Conservation (phyloP, 2,888 invertebrate genomes). For the Xestia xanthographa region DNA sequence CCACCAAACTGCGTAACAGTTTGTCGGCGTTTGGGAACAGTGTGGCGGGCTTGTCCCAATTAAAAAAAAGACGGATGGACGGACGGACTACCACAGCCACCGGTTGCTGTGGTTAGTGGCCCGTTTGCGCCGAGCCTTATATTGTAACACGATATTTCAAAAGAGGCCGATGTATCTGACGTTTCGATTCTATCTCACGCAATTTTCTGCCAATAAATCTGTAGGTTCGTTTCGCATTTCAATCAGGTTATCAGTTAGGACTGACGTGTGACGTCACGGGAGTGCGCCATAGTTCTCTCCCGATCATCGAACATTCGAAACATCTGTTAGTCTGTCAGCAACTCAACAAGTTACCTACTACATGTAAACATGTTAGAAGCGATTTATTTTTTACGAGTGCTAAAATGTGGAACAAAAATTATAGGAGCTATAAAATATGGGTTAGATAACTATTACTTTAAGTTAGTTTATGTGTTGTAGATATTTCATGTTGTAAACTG, state of each 20-base stretch:
- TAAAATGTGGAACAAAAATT: slow-evolving; percentile 24
- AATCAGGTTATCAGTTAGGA: slow-evolving; percentile 45
- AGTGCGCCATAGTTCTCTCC: slow-evolving; percentile 14
- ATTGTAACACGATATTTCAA: slow-evolving; percentile 16
- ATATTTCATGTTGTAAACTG: slow-evolving; percentile 13
- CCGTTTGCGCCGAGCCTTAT: too few species aligned
- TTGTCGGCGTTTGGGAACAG: too few species aligned
- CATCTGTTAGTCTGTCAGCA: slow-evolving; percentile 50
- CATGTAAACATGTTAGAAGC: slow-evolving; percentile 31
- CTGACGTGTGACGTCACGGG: slow-evolving; percentile 38
- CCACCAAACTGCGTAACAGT: too few species aligned
- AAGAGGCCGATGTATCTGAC: slow-evolving; percentile 11
- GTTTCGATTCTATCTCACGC: slow-evolving; percentile 32
- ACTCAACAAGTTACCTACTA: slow-evolving; percentile 35
- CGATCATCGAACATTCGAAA: slow-evolving; percentile 6
- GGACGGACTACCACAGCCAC: too few species aligned
- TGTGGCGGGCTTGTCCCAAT: too few species aligned
- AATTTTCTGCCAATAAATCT: slow-evolving; percentile 57
- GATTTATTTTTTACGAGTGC: slow-evolving; percentile 41
- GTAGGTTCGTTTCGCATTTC: slow-evolving; percentile 45
- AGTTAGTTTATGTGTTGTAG: neutral
- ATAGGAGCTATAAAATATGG: slow-evolving; percentile 38
- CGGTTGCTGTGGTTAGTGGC: too few species aligned
- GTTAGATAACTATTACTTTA: slow-evolving; percentile 11
- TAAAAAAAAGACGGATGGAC: too few species aligned